Conservation (phyloP, 1,140 invertebrate species). For the Megalonaias nervosa region DNA sequence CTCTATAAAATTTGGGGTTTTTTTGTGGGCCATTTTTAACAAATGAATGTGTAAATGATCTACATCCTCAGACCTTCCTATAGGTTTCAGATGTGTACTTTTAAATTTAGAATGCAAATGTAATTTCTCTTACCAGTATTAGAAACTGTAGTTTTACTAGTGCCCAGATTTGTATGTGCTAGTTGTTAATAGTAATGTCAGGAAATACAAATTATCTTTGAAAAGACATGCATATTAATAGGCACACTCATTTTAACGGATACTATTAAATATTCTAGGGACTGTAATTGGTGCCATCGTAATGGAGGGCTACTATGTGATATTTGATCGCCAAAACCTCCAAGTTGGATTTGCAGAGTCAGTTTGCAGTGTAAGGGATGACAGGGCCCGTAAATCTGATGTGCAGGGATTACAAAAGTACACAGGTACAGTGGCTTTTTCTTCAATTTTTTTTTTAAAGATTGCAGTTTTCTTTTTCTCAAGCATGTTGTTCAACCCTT, state of each 20-base stretch:
- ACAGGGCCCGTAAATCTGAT: conserved; percentile 23
- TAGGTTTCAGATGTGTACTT: too few species aligned
- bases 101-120: too few species aligned
- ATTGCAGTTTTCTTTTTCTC: too few species aligned
- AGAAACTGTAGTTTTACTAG: neutral
- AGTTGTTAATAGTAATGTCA: neutral
- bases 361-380: conserved; percentile 48
- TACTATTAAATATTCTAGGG: conserved; percentile 41
- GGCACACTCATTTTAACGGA: neutral
- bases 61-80: too few species aligned
- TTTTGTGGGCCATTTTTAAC: too few species aligned
- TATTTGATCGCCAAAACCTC: conserved; percentile 64
- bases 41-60: too few species aligned
- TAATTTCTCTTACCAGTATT: too few species aligned
- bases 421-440: conserved; percentile 30
- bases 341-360: conserved; percentile 62
- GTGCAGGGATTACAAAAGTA: conserved; percentile 39
- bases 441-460: too few species aligned
- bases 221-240: neutral
- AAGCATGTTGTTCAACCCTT: too few species aligned
- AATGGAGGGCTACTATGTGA: conserved; percentile 69
- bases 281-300: conserved; percentile 67
- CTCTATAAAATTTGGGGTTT: too few species aligned
- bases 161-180: neutral
- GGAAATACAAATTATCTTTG: neutral